Percentiles rank a stretch among this genome's conserved stretches.
Conservation (phyloP, 2,888 invertebrate genomes). For the Flexamia atlantica region DNA sequence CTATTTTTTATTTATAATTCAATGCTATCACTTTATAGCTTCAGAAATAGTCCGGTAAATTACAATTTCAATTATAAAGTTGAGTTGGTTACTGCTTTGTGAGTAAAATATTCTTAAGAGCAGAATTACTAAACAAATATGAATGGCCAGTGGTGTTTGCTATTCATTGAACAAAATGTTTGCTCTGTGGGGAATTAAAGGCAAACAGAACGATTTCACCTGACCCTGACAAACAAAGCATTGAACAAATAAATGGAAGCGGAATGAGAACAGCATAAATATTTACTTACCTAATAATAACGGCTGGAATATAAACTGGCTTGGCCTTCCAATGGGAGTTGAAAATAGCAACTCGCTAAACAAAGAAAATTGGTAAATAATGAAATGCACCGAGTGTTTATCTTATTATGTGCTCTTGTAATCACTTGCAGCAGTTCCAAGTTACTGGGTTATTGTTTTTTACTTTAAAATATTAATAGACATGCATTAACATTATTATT, state of each 20-base stretch:
- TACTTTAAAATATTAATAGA: too few relatives aligned
- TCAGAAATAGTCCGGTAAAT: too few relatives aligned
- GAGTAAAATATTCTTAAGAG: conserved; percentile 6
- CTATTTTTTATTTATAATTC: too few relatives aligned
- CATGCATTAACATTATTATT: too few relatives aligned
- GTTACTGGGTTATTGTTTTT: too few relatives aligned
- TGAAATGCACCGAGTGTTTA: background rate
- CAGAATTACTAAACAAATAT: conserved; percentile 8
- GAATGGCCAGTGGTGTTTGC: conserved; percentile 13
- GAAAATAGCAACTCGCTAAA: conserved; percentile 14
- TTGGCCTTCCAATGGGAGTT: background rate
- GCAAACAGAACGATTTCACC: conserved; percentile 29
- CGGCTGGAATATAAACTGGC: conserved; percentile 16
- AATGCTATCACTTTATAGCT: too few relatives aligned
- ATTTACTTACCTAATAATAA: conserved; percentile 20
- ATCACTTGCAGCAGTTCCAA: too few relatives aligned
- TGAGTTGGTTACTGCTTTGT: too few relatives aligned
- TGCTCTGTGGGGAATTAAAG: conserved; percentile 25
- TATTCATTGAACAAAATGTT: conserved; percentile 34
- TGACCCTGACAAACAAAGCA: conserved; percentile 27
- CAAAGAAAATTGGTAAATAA: conserved; percentile 10
- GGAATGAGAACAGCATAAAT: conserved; percentile 21
- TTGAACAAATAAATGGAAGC: conserved; percentile 27
- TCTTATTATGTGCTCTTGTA: background rate
- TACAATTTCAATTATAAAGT: too few relatives aligned